Percentiles rank a stretch among this genome's conserved stretches.
Conservation (phyloP, 1,140 invertebrate species). For the Dreissena polymorpha region DNA sequence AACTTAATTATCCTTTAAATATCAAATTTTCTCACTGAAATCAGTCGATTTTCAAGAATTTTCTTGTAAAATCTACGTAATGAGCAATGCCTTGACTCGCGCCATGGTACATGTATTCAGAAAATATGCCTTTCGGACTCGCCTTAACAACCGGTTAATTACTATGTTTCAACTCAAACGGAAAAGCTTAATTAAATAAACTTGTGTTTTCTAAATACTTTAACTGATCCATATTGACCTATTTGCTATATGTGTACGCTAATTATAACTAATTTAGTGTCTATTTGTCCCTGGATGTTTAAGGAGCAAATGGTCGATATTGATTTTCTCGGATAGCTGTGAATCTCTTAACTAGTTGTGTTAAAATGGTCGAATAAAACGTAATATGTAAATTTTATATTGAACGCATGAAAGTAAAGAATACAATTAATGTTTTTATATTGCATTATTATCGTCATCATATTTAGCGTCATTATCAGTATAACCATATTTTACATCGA, state of each 20-base stretch:
- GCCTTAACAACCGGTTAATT: neutral
- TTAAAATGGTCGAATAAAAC: neutral
- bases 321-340: neutral
- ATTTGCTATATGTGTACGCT: constrained; percentile 34
- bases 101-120: neutral
- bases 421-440: too few relatives aligned
- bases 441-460: too few relatives aligned
- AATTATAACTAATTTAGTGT: constrained; percentile 38
- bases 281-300: constrained; percentile 15
- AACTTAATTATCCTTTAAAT: too few relatives aligned
- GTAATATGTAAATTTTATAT: neutral
- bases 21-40: too few relatives aligned
- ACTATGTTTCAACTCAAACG: neutral
- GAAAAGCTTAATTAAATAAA: constrained; percentile 35
- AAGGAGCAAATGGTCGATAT: neutral
- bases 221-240: constrained; percentile 14
- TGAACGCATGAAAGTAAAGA: too few relatives aligned
- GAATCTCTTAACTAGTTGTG: neutral
- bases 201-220: constrained; percentile 51
- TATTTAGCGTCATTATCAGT: too few relatives aligned
- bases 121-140: neutral
- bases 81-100: neutral
- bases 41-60: neutral
- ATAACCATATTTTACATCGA: too few relatives aligned
- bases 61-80: neutral